Base-by-base conservation (phyloP, 2,888 invertebrate genomes). In the Synanthedon vespiformis region DNA sequence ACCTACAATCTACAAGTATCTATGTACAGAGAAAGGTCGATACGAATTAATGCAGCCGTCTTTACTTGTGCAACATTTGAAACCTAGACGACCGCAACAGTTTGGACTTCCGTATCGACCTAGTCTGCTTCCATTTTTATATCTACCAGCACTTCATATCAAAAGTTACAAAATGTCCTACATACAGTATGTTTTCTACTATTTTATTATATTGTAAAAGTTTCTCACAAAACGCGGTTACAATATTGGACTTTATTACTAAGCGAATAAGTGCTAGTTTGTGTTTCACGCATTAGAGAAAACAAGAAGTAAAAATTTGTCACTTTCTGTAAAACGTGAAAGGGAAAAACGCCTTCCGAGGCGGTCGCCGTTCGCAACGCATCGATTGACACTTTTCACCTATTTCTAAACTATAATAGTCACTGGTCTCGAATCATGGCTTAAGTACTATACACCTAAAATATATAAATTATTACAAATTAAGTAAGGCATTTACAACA, bases 381-480 rank as follows among this genome's bases (percentile, higher is more conserved):
- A 62, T 84, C 82, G 83, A 74, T 72, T 71, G 73, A 63, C 58
- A 73, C 13, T 34, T 22, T 49, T 49, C 34, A 40, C 62, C 78
- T 77, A 80, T 70, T 79, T 77, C 83, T 84, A 86, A 82, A 86
- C 82, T 80, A 85, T 77, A 86, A 85, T 84, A 86, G 82, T 85
- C 84, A 87, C 85, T 85, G 86, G 86, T 86, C 86, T 86, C 80
- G 80, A 85, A 83, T 86, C 85, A 86, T 87, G 86, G 86, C 87
- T 87, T 87, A 87, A 85, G 86, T 87, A 86, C 87, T 86, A 86
- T 86, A 86, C 86, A 87, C 83, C 86, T 87, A 86, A 83, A 83
- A 85, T 86, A 86, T 82, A 87, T 87, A 87, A 87, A 87, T 87
- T 87, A 87, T 86, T 87, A 86, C 83, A 86, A 86, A 86, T 85